Base-by-base conservation (phyloP, 2,797 vertebrate genomes). In the Neomorphus geoffroyi region DNA sequence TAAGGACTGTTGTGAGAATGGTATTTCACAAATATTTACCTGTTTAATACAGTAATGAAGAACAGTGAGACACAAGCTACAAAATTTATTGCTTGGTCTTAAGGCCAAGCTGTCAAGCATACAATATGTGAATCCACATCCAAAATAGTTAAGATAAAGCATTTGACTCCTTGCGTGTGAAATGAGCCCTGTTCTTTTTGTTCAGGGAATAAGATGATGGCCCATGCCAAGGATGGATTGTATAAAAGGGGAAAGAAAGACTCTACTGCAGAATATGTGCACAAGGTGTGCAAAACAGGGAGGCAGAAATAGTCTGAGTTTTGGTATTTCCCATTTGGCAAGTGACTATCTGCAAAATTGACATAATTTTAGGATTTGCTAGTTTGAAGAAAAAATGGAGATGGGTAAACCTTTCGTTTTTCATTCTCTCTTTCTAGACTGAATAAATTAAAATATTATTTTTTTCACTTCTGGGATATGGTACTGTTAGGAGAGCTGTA, bases 371-470 rank as follows among this genome's bases (percentile, higher is more conserved):
- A 84, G 60, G 69, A 39, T 92, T 67, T 91, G 15, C 32, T 89
- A 35, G 24, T 86, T 72, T 81, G 70, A 84, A 92, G 17, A 9
- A 69, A 62, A 93, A 79, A 62, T 45, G 11, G 51, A 41, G 13
- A 58, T 50, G 60, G 22, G 13, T 41, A 90, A 86, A 81, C 16
- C 9, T 92, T 90, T 72, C 13, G 28, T 28, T 88, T 88, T 62
- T 69, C 66, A 37, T 93, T 90, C 58, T 91, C 26, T 81, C n/a
- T 84, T 92, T 86, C 39, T 73, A 53, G 80, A 67, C 32, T 33
- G 56, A 92, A 86, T 80, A 90, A 88, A 84, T 95, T 93, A 93
- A 84, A 93, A 88, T 69, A 54, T 4, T 9, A 45, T 48, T 58
- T 93, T 74, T 87, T 92, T 73, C 48, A 67, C 86, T 48, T 88